Evolutionary conservation across 2,113 vertebrate genomes (phyloP).

Genomic region (Poeciliopsis retropinna): DNA sequence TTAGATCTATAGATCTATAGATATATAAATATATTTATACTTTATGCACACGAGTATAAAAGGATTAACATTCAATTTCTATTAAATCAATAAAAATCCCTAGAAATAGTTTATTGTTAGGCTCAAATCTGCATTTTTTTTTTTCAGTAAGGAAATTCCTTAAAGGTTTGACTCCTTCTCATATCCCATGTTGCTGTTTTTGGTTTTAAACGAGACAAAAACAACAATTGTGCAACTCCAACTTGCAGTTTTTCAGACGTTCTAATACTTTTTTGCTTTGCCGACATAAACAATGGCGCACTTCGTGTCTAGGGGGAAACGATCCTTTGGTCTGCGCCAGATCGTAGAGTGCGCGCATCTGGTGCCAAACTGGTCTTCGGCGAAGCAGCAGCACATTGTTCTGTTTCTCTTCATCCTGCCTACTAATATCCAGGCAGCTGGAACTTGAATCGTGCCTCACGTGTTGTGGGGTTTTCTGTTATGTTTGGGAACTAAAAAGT

Average conservation of each 20-base stretch:
- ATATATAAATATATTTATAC: too few species aligned
- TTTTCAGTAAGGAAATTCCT: too few species aligned
- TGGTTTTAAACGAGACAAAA: too few species aligned
- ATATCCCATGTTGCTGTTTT: background rate
- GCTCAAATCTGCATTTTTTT: too few species aligned
- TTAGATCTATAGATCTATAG: too few species aligned
- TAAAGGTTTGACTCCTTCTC: too few species aligned
- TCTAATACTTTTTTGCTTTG: slow-evolving; percentile 8
- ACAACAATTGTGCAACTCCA: too few species aligned
- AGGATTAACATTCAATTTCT: too few species aligned
- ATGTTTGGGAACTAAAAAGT: background rate
- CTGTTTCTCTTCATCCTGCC: slow-evolving; percentile 11
- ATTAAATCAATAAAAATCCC: too few species aligned
- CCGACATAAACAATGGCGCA: slow-evolving; percentile 11
- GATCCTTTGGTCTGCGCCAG: slow-evolving; percentile 59
- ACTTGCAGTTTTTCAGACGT: background rate
- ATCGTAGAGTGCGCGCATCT: slow-evolving; percentile 46
- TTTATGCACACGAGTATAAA: too few species aligned
- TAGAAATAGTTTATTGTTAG: too few species aligned
- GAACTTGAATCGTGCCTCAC: background rate
- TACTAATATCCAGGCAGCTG: slow-evolving; percentile 10
- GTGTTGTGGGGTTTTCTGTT: background rate
- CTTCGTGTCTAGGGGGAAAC: slow-evolving; percentile 36
- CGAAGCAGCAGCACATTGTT: slow-evolving; percentile 24
- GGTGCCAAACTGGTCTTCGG: slow-evolving; percentile 42